Conservation (phyloP, 2,113 vertebrate species). For the Rhinichthys klamathensis region DNA sequence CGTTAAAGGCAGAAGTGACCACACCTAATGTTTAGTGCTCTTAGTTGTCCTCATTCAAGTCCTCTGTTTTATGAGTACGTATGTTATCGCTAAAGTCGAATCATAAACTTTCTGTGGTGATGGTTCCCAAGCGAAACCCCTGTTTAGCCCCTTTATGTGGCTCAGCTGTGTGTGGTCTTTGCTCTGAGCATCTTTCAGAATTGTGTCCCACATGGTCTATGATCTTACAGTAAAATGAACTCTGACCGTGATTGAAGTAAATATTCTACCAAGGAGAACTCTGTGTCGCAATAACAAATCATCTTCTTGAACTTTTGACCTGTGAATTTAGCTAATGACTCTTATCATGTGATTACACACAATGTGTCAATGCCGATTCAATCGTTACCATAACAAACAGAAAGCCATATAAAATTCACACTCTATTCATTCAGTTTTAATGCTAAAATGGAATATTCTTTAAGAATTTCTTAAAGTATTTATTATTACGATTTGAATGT, state of each 20-base stretch:
- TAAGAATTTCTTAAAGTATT: neutral
- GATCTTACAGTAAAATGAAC: conserved; percentile 16
- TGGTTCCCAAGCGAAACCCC: conserved; percentile 16
- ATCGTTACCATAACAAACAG: conserved; percentile 14
- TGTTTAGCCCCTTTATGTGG: neutral
- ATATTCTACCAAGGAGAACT: conserved; percentile 16
- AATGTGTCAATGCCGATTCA: neutral
- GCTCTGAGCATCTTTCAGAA: conserved; percentile 23
- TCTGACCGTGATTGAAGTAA: conserved; percentile 17
- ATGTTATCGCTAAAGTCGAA: neutral
- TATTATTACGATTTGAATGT: neutral
- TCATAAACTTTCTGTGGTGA: conserved; percentile 34
- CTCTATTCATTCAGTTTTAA: neutral
- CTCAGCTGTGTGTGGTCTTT: conserved; percentile 47
- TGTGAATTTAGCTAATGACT: conserved; percentile 7
- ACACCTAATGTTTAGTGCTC: conserved; percentile 30
- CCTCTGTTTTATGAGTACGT: conserved; percentile 26
- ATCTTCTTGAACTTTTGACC: conserved; percentile 20
- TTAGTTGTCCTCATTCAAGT: neutral
- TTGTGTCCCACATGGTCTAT: conserved; percentile 15
- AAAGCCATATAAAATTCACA: neutral
- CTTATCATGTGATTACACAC: conserved; percentile 15
- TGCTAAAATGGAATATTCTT: neutral
- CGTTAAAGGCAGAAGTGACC: neutral
- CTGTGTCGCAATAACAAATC: neutral